A percentile compares a stretch with the other conserved stretches of the same genome.
phyloP scores from a whole-genome alignment of 2,888 invertebrate genomes.

The Cyaniris semiargus region DNA sequence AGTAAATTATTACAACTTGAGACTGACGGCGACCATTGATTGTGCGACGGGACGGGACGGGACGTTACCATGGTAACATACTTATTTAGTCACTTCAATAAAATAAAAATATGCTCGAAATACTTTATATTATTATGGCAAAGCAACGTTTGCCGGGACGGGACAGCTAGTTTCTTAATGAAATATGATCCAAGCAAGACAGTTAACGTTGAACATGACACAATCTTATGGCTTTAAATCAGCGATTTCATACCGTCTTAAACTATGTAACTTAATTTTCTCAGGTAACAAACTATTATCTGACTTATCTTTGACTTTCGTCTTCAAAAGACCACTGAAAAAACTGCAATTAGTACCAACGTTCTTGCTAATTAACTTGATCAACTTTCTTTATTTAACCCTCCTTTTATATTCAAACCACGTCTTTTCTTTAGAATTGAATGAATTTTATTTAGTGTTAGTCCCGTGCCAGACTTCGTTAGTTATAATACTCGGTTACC shows the following conservation, averaged over 20 bases:
- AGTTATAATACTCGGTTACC: constrained; percentile 9
- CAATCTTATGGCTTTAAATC: background rate
- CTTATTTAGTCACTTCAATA: too few species aligned
- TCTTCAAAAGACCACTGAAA: constrained; percentile 60
- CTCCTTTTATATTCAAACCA: constrained; percentile 55
- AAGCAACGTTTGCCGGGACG: too few species aligned
- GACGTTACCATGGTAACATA: too few species aligned
- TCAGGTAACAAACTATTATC: constrained; percentile 38
- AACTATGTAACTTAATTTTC: background rate
- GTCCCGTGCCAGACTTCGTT: constrained; percentile 18
- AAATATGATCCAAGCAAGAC: background rate
- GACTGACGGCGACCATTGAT: too few species aligned
- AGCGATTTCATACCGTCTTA: background rate
- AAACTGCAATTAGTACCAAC: constrained; percentile 71
- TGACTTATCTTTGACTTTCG: constrained; percentile 62
- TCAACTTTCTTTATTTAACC: constrained; percentile 63
- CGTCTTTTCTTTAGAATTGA: constrained; percentile 41
- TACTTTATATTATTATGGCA: too few species aligned
- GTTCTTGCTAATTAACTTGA: constrained; percentile 72
- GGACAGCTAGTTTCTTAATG: too few species aligned
- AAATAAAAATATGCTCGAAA: too few species aligned
- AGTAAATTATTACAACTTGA: too few species aligned
- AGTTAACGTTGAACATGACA: background rate
- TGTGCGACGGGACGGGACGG: too few species aligned
- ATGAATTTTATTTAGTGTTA: constrained; percentile 34